Evolutionary conservation across 2,113 vertebrate species (phyloP).

Genomic region (Brachyhypopomus gauderio): DNA sequence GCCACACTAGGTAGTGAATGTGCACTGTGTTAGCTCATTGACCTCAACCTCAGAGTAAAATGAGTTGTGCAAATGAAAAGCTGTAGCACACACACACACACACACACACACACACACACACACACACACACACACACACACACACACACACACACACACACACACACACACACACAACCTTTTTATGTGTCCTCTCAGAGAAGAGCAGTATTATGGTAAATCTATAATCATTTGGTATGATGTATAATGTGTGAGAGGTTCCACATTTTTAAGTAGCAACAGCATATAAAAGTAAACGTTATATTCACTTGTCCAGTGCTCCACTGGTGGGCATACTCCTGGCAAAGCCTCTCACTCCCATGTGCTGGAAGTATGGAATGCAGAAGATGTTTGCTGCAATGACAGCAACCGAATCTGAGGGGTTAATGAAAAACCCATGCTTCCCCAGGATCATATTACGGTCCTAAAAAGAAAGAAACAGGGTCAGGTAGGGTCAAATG

Average conservation of each 20-base stretch:
- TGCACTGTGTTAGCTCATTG: background rate
- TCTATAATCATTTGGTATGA: background rate
- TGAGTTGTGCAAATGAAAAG: too few relatives aligned
- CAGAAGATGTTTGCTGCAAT: slow-evolving; percentile 96
- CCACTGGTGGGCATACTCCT: slow-evolving; percentile 97
- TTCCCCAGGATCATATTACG: slow-evolving; percentile 96
- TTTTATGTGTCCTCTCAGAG: too few relatives aligned
- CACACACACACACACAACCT: too few relatives aligned
- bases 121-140: too few relatives aligned
- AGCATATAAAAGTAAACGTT: background rate
- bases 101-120: too few relatives aligned
- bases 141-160: too few relatives aligned
- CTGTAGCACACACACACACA: too few relatives aligned
- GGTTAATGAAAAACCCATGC: slow-evolving; percentile 91
- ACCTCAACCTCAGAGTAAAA: background rate
- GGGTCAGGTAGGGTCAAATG: background rate
- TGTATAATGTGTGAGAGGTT: background rate
- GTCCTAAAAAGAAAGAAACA: slow-evolving; percentile 75
- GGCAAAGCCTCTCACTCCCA: slow-evolving; percentile 89
- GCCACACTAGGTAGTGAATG: slow-evolving; percentile 81
- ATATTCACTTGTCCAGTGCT: slow-evolving; percentile 87
- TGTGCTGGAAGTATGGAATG: slow-evolving; percentile 97
- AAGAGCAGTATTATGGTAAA: background rate
- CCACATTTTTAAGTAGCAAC: background rate
- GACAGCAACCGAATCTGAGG: slow-evolving; percentile 93